Evolutionary conservation across 2,888 invertebrate species (phyloP).

Genomic region (Monochamus alternatus): DNA sequence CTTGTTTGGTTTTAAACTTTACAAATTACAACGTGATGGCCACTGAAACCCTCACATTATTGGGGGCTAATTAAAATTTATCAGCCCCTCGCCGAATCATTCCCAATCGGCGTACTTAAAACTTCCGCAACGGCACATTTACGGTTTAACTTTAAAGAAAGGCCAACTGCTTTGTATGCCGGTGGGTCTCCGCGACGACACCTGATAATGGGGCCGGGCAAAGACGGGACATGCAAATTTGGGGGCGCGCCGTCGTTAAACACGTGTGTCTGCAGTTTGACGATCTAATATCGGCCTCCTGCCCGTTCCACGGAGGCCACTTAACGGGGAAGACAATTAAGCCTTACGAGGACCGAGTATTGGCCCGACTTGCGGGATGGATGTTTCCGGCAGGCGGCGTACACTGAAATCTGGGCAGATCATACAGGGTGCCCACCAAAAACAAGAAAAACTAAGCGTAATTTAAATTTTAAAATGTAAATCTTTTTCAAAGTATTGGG

Average conservation of each 20-base stretch:
- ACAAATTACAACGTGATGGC: too few relatives aligned
- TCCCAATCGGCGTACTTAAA: constrained; percentile 42
- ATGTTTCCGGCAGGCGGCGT: constrained; percentile 44
- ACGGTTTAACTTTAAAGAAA: constrained; percentile 45
- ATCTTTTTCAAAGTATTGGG: too few relatives aligned
- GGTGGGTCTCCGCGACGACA: constrained; percentile 28
- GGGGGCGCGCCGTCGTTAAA: constrained; percentile 47
- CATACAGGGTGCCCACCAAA: constrained; percentile 1
- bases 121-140: constrained; percentile 44
- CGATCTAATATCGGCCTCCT: constrained; percentile 44
- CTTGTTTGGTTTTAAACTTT: too few relatives aligned
- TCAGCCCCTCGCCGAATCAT: constrained; percentile 40
- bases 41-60: neutral
- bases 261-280: constrained; percentile 55
- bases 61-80: constrained; percentile 40
- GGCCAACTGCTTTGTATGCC: constrained; percentile 47
- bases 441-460: too few relatives aligned
- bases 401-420: too few relatives aligned
- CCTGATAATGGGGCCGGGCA: constrained; percentile 45
- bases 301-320: neutral
- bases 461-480: too few relatives aligned
- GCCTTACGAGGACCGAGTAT: constrained; percentile 21
- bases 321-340: constrained; percentile 28
- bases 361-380: constrained; percentile 56
- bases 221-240: constrained; percentile 48